Percentiles rank a stretch among this genome's conserved stretches.
Conservation (phyloP, 2,888 invertebrate genomes). For the Tryphoninae sp. region DNA sequence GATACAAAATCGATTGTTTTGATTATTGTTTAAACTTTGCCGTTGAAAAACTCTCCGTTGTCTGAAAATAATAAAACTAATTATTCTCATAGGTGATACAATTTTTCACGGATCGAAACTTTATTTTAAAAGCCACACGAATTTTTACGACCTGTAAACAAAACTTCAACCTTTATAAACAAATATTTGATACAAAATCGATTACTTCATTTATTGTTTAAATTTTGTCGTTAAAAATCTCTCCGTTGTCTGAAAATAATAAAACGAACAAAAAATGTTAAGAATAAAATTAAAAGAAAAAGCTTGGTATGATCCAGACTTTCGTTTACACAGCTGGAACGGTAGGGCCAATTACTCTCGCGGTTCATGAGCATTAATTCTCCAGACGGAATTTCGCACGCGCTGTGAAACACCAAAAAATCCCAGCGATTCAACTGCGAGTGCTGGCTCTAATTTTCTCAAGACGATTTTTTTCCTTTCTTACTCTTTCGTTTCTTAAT, state of each 20-base stretch:
- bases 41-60: no score
- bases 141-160: no score
- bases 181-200: no score
- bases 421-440: slow-evolving; percentile 11
- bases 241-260: neutral
- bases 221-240: no score
- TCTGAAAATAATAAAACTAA: no score
- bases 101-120: no score
- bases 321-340: neutral
- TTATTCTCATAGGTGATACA: no score
- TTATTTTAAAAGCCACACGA: no score
- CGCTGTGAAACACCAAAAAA: neutral
- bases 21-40: no score
- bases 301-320: neutral
- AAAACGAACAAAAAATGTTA: slow-evolving; percentile 5
- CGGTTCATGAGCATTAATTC: slow-evolving; percentile 24
- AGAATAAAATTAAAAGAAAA: neutral
- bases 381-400: neutral
- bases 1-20: no score
- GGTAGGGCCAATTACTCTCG: slow-evolving; percentile 18
- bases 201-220: no score
- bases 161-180: no score
- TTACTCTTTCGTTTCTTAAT: slow-evolving; percentile 20
- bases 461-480: slow-evolving; percentile 24
- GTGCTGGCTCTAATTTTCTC: slow-evolving; percentile 19